Percentiles rank a stretch among this genome's conserved stretches.
These are phyloP conservation scores for Oegoconia quadripuncta DNA, from an alignment of 2,888 invertebrate species.

Conservation along the genomic window DNA sequence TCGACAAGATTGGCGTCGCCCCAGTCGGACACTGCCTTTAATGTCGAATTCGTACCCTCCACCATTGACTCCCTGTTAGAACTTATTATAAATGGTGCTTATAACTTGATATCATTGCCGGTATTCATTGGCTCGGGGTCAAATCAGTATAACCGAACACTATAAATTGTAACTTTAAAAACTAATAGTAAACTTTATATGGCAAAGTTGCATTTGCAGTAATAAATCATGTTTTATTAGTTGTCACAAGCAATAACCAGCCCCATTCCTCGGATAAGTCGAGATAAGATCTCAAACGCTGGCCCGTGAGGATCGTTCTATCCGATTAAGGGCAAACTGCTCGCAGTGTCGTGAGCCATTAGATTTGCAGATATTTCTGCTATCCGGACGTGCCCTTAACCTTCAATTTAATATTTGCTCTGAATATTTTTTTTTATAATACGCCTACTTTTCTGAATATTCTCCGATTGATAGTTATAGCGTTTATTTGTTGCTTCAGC, in stretches of 20 bases:
- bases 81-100: too few relatives aligned
- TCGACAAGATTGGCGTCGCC: too few relatives aligned
- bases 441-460: too few relatives aligned
- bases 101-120: too few relatives aligned
- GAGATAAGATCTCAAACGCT: conserved; percentile 2
- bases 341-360: background rate
- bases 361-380: background rate
- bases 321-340: conserved; percentile 2
- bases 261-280: conserved; percentile 3
- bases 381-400: conserved; percentile 1
- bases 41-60: too few relatives aligned
- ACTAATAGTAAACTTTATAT: conserved; percentile 30
- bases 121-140: too few relatives aligned
- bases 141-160: too few relatives aligned
- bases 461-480: too few relatives aligned
- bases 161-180: too few relatives aligned
- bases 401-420: background rate
- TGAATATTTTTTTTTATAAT: background rate
- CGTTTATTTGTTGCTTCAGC: too few relatives aligned
- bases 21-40: too few relatives aligned
- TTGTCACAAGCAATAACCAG: conserved; percentile 19
- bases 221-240: conserved; percentile 19
- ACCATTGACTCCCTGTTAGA: too few relatives aligned
- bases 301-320: background rate
- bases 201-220: conserved; percentile 29